Conservation (phyloP, 2,113 vertebrate genomes). For the Callopanchax toddi region DNA sequence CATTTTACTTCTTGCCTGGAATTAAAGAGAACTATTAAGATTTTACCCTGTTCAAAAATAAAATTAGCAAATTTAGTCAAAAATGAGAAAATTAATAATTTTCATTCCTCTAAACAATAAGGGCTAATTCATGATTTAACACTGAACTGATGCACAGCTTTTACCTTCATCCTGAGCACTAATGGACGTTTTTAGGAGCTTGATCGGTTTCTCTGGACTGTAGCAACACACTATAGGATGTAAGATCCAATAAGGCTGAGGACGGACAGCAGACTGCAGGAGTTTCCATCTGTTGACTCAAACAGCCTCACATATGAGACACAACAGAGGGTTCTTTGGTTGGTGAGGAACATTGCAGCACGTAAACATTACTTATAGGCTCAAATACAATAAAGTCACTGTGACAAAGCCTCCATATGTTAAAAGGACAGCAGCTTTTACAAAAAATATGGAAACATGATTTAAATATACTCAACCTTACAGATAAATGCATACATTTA, state of each 20-base stretch:
- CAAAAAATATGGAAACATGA: slow-evolving; percentile 30
- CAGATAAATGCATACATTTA: slow-evolving; percentile 27
- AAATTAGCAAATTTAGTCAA: too few species aligned
- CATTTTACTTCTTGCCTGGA: too few species aligned
- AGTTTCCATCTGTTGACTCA: slow-evolving; percentile 44
- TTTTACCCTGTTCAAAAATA: too few species aligned
- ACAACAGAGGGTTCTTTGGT: slow-evolving; percentile 74
- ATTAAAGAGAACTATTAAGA: too few species aligned
- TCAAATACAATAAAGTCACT: slow-evolving; percentile 79
- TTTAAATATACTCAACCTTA: slow-evolving; percentile 25
- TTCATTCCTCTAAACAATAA: too few species aligned
- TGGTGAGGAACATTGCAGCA: slow-evolving; percentile 40
- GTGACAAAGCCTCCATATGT: slow-evolving; percentile 68
- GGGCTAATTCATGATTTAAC: not conserved
- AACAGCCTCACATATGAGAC: slow-evolving; percentile 35
- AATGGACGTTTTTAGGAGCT: slow-evolving; percentile 1
- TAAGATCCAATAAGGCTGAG: slow-evolving; percentile 54
- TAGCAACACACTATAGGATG: slow-evolving; percentile 17
- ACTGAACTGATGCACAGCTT: not conserved
- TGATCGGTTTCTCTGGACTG: slow-evolving; percentile 9
- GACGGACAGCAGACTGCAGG: slow-evolving; percentile 31
- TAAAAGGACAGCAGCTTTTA: slow-evolving; percentile 48
- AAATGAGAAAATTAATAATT: too few species aligned
- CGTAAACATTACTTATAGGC: slow-evolving; percentile 51
- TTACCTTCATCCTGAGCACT: slow-evolving; percentile 7